These are phyloP conservation scores for Podarcis cretensis DNA, from an alignment of 2,113 vertebrate species.

Conservation along the genomic window DNA sequence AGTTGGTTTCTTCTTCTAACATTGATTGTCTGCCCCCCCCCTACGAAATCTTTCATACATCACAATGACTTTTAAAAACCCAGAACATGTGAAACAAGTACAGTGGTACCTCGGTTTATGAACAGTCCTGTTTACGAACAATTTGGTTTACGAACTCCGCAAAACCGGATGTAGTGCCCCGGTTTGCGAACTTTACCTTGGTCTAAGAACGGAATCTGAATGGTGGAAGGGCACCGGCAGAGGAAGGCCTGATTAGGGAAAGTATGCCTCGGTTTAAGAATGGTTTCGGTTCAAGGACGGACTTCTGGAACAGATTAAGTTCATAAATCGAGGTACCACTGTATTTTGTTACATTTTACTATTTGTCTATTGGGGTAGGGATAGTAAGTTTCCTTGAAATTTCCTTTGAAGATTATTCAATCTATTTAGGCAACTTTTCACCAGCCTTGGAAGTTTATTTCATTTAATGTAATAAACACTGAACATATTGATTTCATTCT, in stretches of 20 bases:
- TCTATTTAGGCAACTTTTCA: slow-evolving; percentile 1
- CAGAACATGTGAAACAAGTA: slow-evolving; percentile 61
- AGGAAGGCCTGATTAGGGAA: too few relatives aligned
- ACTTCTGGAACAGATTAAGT: too few relatives aligned
- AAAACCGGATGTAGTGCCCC: too few relatives aligned
- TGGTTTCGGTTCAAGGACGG: too few relatives aligned
- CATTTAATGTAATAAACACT: slow-evolving; percentile 20
- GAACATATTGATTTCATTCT: background rate
- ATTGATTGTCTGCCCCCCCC: slow-evolving; percentile 46
- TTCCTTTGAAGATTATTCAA: slow-evolving; percentile 31
- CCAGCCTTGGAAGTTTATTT: slow-evolving; percentile 2
- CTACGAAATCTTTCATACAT: slow-evolving; percentile 66
- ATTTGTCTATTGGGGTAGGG: slow-evolving; percentile 33
- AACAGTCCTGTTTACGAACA: too few relatives aligned
- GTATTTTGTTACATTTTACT: slow-evolving; percentile 46
- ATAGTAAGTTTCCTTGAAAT: background rate
- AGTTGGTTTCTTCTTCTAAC: slow-evolving; percentile 70
- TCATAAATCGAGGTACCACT: too few relatives aligned
- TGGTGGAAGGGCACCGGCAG: too few relatives aligned
- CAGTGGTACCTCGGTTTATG: too few relatives aligned
- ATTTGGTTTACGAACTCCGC: too few relatives aligned
- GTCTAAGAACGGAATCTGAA: too few relatives aligned
- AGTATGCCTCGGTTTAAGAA: too few relatives aligned
- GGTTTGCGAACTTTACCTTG: too few relatives aligned
- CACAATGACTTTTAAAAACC: slow-evolving; percentile 73